Conservation (phyloP, 2,113 vertebrate genomes). For the Gavia stellata region DNA sequence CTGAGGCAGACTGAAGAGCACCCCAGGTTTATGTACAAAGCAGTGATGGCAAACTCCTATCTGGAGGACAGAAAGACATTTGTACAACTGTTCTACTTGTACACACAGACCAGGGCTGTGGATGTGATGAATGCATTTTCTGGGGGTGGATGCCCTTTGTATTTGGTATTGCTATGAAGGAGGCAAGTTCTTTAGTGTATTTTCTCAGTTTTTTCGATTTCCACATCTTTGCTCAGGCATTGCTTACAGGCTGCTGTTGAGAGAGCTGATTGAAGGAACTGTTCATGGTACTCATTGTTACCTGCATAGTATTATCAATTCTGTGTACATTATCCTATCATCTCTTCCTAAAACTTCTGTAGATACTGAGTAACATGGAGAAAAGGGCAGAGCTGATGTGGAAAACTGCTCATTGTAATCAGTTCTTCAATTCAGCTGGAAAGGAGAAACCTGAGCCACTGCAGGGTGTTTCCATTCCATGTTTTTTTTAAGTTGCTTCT, state of each 20-base stretch:
- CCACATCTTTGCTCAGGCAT: background rate
- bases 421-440: background rate
- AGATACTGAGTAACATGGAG: background rate
- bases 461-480: background rate
- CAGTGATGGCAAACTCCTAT: background rate
- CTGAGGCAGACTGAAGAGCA: background rate
- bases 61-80: background rate
- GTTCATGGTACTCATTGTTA: background rate
- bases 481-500: background rate
- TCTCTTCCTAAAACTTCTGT: background rate
- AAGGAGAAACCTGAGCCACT: background rate
- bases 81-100: background rate
- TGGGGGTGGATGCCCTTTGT: rapidly evolving
- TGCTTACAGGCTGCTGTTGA: background rate
- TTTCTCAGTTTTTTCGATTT: background rate
- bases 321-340: background rate
- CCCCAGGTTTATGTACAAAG: background rate
- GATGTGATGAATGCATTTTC: background rate
- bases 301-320: background rate
- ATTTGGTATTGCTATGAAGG: background rate
- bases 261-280: background rate
- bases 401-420: background rate
- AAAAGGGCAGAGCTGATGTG: background rate
- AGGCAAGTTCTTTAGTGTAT: background rate
- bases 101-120: background rate